These are phyloP conservation scores for Glomeris marginata DNA, from an alignment of 2,888 invertebrate genomes.

Conservation along the genomic window DNA sequence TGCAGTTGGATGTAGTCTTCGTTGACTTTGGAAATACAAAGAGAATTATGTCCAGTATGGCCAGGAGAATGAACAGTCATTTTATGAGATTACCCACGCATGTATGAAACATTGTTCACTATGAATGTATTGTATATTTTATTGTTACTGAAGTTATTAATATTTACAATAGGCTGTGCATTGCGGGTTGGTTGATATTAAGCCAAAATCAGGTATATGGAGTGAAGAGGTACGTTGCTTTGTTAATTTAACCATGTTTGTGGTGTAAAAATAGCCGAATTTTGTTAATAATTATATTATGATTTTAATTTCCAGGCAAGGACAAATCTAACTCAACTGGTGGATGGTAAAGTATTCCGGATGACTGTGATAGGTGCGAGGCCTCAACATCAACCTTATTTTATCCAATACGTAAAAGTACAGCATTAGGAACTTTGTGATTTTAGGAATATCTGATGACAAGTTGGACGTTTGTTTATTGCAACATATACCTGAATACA, in stretches of 20 bases:
- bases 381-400: too few species aligned
- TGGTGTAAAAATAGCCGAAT: slow-evolving; percentile 2
- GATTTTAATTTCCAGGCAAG: too few species aligned
- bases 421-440: too few species aligned
- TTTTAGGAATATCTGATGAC: too few species aligned
- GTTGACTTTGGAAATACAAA: slow-evolving; percentile 47
- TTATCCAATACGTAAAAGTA: too few species aligned
- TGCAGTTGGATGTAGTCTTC: slow-evolving; percentile 40
- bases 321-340: too few species aligned
- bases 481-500: too few species aligned
- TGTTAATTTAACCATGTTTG: slow-evolving; percentile 2
- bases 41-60: slow-evolving; percentile 35
- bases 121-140: too few species aligned
- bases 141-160: too few species aligned
- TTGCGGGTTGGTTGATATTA: slow-evolving; percentile 28
- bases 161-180: slow-evolving; percentile 28
- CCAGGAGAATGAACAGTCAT: slow-evolving; percentile 37
- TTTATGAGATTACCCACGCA: slow-evolving; percentile 38
- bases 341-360: too few species aligned
- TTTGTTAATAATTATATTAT: slow-evolving; percentile 1
- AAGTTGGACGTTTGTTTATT: too few species aligned
- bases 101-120: slow-evolving; percentile 26
- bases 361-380: too few species aligned
- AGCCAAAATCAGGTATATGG: slow-evolving; percentile 18
- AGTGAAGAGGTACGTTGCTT: background rate